Conservation (phyloP, 2,888 invertebrate genomes). For the Euclidia mi region DNA sequence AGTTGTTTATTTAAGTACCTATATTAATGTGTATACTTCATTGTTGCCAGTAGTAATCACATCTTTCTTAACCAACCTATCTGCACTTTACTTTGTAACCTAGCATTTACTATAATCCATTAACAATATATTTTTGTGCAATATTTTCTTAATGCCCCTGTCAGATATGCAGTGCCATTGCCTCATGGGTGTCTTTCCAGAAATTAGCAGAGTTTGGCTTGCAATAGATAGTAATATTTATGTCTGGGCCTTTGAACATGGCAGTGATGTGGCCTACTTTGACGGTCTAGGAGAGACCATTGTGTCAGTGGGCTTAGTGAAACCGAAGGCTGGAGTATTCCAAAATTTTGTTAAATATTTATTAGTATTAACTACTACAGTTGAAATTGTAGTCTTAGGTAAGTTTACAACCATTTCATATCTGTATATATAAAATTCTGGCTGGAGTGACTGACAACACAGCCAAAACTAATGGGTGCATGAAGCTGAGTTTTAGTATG, state of each 20-base stretch:
- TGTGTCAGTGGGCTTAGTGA: conserved; percentile 97
- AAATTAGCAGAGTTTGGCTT: conserved; percentile 98
- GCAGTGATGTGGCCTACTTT: conserved; percentile 98
- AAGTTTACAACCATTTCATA: conserved; percentile 72
- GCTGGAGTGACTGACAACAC: no score
- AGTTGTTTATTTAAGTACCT: no score
- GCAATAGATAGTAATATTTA: conserved; percentile 99
- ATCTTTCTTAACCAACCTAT: no score
- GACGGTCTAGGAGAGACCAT: conserved; percentile 99
- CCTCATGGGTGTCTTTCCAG: conserved; percentile 99
- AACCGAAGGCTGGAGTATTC: conserved; percentile 97
- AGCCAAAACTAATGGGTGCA: no score
- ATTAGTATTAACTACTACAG: conserved; percentile 97
- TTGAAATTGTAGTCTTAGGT: conserved; percentile 97
- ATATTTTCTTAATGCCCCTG: conserved; percentile 54
- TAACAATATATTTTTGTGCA: no score
- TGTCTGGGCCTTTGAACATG: conserved; percentile 99
- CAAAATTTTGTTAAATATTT: conserved; percentile 97
- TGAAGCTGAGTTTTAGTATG: no score
- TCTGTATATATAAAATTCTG: no score
- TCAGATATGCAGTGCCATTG: conserved; percentile 98
- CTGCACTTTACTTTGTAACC: no score
- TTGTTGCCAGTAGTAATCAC: no score
- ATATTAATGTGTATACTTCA: no score
- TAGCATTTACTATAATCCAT: no score